A percentile compares a stretch with the other conserved stretches of the same genome.
phyloP scores from a whole-genome alignment of 1,140 invertebrate species.

The Psilanteris sp. region DNA sequence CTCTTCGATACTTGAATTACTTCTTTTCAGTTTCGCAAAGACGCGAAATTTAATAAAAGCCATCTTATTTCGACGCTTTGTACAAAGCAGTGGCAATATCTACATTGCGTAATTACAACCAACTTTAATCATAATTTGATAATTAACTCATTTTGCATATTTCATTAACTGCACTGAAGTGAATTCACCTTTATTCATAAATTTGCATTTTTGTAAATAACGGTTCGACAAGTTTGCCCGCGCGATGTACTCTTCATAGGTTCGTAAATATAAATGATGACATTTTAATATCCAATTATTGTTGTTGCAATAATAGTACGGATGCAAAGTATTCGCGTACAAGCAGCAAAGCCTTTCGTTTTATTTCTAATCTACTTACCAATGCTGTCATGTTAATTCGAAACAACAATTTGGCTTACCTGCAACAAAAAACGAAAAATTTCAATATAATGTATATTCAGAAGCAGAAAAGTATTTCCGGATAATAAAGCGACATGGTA shows the following conservation, averaged over 20 bases:
- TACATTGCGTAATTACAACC: conserved; percentile 19
- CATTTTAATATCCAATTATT: too few species aligned
- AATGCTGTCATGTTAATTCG: background rate
- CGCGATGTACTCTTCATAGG: too few species aligned
- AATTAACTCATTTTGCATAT: conserved; percentile 31
- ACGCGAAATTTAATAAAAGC: conserved; percentile 39
- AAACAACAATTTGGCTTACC: conserved; percentile 12
- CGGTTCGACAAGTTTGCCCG: conserved; percentile 14
- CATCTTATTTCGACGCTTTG: conserved; percentile 7
- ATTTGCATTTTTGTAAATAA: conserved; percentile 22
- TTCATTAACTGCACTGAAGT: conserved; percentile 12
- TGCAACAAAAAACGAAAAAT: conserved; percentile 19
- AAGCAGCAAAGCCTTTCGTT: too few species aligned
- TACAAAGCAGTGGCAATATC: conserved; percentile 15
- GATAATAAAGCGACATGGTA: conserved; percentile 30
- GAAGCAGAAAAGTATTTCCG: background rate
- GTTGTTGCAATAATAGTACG: too few species aligned
- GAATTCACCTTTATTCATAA: conserved; percentile 8
- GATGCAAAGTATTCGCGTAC: too few species aligned
- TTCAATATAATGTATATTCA: conserved; percentile 8
- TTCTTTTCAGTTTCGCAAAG: conserved; percentile 22
- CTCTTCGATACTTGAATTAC: conserved; percentile 47
- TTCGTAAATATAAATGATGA: too few species aligned
- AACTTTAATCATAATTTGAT: conserved; percentile 37
- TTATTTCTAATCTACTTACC: background rate